Percentiles rank a stretch among this genome's conserved stretches.
phyloP scores from a whole-genome alignment of 2,113 vertebrate genomes.

The Anolis carolinensis region DNA sequence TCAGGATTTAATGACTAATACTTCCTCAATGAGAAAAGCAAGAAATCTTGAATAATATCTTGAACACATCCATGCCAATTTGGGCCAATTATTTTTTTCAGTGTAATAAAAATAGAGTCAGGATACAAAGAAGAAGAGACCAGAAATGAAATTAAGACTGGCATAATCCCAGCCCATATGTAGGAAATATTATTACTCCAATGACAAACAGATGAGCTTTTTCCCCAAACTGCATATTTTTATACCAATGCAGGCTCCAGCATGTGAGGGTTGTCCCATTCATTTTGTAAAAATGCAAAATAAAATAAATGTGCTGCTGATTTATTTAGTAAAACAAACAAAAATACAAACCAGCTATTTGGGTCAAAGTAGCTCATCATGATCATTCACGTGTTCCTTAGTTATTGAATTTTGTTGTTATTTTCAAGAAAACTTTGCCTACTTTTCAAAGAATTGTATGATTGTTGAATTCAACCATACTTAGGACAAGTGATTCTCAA shows the following conservation, averaged over 20 bases:
- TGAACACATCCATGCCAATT: not conserved
- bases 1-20: constrained; percentile 32
- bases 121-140: not conserved
- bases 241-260: not conserved
- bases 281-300: too few species aligned
- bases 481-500: not conserved
- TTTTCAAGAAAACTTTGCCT: too few species aligned
- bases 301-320: too few species aligned
- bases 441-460: too few species aligned
- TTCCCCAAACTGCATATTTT: not conserved
- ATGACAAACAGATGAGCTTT: not conserved
- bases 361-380: too few species aligned
- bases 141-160: not conserved
- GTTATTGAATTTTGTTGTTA: too few species aligned
- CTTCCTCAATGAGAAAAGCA: constrained; percentile 17
- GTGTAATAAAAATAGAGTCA: not conserved
- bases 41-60: constrained; percentile 17
- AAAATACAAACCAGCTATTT: too few species aligned
- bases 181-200: not conserved
- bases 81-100: not conserved
- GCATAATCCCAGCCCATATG: not conserved
- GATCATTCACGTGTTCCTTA: too few species aligned
- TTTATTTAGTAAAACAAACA: too few species aligned
- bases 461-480: not conserved
- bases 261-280: too few species aligned